Conservation (phyloP, 2,888 invertebrate genomes). For the Stramonita haemastoma region DNA sequence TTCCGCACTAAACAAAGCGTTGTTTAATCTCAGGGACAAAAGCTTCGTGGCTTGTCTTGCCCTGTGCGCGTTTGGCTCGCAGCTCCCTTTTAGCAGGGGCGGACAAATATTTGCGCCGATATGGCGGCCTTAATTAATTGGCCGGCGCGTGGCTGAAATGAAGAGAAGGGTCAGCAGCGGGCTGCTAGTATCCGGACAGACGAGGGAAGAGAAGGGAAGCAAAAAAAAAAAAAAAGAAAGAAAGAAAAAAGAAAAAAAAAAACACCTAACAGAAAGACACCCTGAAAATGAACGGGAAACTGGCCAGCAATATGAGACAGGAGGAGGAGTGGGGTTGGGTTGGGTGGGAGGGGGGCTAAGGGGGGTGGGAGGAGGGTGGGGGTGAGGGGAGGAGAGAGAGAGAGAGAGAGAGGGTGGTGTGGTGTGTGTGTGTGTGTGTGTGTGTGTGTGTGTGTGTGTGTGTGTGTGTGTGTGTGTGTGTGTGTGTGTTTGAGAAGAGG, state of each 20-base stretch:
- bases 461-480: too few species aligned
- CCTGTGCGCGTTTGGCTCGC: neutral
- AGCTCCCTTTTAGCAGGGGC: conserved; percentile 19
- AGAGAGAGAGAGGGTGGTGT: neutral
- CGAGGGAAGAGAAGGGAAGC: neutral
- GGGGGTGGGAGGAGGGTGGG: too few species aligned
- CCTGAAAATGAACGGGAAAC: neutral
- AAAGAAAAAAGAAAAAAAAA: neutral
- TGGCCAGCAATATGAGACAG: neutral
- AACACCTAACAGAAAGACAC: neutral
- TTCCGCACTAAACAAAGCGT: conserved; percentile 29
- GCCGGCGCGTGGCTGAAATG: conserved; percentile 22
- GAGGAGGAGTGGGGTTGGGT: neutral
- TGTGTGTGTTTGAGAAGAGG: too few species aligned
- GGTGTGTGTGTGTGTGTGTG: too few species aligned
- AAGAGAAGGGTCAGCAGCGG: neutral
- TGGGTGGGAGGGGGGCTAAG: neutral
- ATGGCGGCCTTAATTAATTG: conserved; percentile 41
- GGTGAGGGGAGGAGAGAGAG: neutral
- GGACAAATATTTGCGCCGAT: conserved; percentile 41
- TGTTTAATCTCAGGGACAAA: conserved; percentile 39
- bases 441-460: too few species aligned
- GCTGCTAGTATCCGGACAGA: too few species aligned
- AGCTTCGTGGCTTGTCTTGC: conserved; percentile 5
- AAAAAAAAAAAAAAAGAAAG: neutral